Conservation (phyloP, 2,888 invertebrate species). For the Eupithecia tripunctaria region DNA sequence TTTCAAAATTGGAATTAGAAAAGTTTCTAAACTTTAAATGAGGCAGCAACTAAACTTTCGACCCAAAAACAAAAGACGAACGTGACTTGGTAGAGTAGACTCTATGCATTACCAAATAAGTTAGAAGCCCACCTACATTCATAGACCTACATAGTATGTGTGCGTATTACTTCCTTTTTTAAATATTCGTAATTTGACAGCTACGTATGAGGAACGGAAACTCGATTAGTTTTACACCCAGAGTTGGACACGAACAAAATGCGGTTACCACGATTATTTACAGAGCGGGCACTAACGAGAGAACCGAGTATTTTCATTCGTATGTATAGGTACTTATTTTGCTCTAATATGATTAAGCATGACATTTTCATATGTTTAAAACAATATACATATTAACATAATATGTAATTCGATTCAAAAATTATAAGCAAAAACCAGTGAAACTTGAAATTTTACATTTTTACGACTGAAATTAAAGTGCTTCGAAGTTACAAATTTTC, state of each 20-base stretch:
- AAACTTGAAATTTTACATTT: not conserved
- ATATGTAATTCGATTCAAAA: not conserved
- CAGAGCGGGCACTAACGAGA: conserved; percentile 67
- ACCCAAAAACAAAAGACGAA: not conserved
- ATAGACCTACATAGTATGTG: not conserved
- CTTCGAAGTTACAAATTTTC: not conserved
- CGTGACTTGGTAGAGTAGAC: not conserved
- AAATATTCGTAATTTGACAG: conserved; percentile 30
- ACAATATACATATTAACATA: not conserved
- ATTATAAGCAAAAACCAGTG: not conserved
- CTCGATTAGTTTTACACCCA: conserved; percentile 76
- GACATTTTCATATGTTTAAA: not conserved
- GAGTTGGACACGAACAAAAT: conserved; percentile 67
- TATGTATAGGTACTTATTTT: not conserved
- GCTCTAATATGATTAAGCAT: not conserved
- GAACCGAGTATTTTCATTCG: conserved; percentile 47
- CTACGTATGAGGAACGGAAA: conserved; percentile 48
- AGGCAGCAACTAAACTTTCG: conserved; percentile 4
- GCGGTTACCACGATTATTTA: conserved; percentile 77
- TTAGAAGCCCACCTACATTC: not conserved
- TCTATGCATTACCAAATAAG: not conserved
- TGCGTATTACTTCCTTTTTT: conserved; percentile 13
- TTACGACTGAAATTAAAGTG: not conserved
- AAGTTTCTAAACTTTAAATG: conserved; percentile 4
- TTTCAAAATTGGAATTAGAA: conserved; percentile 6